Conservation (phyloP, 2,113 vertebrate genomes). For the Ameiurus melas region DNA sequence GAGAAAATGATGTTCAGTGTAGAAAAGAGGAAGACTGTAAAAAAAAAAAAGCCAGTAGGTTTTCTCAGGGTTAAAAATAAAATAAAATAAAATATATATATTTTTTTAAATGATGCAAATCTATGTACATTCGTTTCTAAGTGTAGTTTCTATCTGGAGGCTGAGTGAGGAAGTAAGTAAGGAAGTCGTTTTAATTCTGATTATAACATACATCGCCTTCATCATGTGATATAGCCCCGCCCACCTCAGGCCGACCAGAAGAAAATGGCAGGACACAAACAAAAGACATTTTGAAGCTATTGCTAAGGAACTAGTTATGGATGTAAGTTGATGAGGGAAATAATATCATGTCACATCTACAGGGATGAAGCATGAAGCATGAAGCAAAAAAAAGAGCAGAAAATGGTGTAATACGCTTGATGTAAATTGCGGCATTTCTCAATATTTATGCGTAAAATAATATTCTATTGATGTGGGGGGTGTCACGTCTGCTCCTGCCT, state of each 20-base stretch:
- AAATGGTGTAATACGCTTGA: neutral
- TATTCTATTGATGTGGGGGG: neutral
- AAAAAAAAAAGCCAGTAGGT: no score
- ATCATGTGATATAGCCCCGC: no score
- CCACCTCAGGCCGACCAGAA: neutral
- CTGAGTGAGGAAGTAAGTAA: no score
- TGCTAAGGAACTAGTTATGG: neutral
- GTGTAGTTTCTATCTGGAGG: no score
- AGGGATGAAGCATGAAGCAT: conserved; percentile 29
- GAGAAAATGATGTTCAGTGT: no score
- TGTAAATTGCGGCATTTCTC: neutral
- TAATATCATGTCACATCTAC: neutral
- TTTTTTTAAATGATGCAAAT: no score
- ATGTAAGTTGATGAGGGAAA: neutral
- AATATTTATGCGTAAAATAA: neutral
- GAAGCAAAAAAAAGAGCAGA: neutral
- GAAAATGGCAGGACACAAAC: neutral
- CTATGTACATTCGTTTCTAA: no score
- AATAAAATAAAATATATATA: no score
- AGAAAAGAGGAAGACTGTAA: no score
- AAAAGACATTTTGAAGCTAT: no score
- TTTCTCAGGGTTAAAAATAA: no score
- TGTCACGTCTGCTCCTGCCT: neutral
- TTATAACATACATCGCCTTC: neutral
- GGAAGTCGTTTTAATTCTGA: neutral